Conservation (phyloP, 2,113 vertebrate genomes). For the Castor canadensis region DNA sequence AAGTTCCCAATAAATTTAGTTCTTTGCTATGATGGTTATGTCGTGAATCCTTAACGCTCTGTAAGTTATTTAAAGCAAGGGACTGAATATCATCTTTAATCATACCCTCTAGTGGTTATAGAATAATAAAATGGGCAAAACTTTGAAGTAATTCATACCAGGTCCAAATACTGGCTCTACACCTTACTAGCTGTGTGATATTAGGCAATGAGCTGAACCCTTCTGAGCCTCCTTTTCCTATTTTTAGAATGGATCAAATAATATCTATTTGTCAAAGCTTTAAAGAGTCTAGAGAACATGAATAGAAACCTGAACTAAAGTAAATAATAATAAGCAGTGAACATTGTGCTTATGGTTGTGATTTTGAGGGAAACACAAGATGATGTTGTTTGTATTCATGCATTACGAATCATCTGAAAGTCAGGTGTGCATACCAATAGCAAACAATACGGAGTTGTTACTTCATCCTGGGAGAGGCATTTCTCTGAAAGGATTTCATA, state of each 20-base stretch:
- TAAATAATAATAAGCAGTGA: neutral
- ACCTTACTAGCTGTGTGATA: neutral
- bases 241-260: neutral
- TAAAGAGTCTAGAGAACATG: neutral
- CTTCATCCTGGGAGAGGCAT: neutral
- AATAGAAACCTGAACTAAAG: neutral
- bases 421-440: neutral
- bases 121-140: neutral
- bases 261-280: neutral
- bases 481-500: neutral
- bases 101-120: neutral
- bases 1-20: neutral
- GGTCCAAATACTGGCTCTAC: neutral
- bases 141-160: neutral
- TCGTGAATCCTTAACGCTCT: neutral
- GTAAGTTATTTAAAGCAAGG: neutral
- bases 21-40: conserved; percentile 10
- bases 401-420: neutral
- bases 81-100: neutral
- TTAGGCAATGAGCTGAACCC: neutral
- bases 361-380: neutral
- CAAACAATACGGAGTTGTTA: neutral
- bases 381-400: neutral
- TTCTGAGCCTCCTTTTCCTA: neutral
- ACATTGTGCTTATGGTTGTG: neutral